These are phyloP conservation scores for Arge pagana DNA, from an alignment of 2,888 invertebrate species.

Conservation along the genomic window DNA sequence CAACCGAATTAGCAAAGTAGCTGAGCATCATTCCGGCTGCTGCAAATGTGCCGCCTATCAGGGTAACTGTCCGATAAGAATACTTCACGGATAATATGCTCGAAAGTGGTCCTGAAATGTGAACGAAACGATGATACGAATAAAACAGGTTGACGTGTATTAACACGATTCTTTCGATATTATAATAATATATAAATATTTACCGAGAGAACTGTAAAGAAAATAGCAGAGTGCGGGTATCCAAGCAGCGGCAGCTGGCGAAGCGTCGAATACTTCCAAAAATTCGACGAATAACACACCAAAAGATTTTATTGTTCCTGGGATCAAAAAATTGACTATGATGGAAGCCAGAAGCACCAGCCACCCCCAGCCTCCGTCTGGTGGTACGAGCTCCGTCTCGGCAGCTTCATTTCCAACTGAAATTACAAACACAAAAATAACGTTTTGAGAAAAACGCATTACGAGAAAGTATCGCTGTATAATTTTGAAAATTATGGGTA, in stretches of 20 bases:
- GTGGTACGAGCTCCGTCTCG: constrained; percentile 78
- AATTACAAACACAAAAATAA: constrained; percentile 7
- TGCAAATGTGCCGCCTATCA: constrained; percentile 81
- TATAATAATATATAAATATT: constrained; percentile 38
- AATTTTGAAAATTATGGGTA: too few species aligned
- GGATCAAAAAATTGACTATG: constrained; percentile 81
- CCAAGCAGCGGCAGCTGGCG: constrained; percentile 76
- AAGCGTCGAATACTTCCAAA: constrained; percentile 75
- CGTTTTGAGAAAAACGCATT: too few species aligned
- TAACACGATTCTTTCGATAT: neutral
- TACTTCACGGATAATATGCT: constrained; percentile 83
- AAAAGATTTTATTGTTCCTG: constrained; percentile 86
- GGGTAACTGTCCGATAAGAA: constrained; percentile 82
- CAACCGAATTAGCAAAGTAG: constrained; percentile 79
- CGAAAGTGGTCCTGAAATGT: constrained; percentile 76
- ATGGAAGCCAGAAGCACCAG: constrained; percentile 73
- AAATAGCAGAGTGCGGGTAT: constrained; percentile 89
- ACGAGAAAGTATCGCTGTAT: too few species aligned
- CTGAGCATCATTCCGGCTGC: constrained; percentile 84
- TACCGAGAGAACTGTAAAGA: constrained; percentile 85
- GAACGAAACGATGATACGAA: constrained; percentile 1
- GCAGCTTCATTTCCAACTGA: constrained; percentile 36
- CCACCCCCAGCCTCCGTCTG: constrained; percentile 88
- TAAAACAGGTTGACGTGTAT: neutral
- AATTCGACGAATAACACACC: constrained; percentile 85